These are phyloP conservation scores for Eupithecia dodoneata DNA, from an alignment of 2,888 invertebrate species.

Conservation along the genomic window DNA sequence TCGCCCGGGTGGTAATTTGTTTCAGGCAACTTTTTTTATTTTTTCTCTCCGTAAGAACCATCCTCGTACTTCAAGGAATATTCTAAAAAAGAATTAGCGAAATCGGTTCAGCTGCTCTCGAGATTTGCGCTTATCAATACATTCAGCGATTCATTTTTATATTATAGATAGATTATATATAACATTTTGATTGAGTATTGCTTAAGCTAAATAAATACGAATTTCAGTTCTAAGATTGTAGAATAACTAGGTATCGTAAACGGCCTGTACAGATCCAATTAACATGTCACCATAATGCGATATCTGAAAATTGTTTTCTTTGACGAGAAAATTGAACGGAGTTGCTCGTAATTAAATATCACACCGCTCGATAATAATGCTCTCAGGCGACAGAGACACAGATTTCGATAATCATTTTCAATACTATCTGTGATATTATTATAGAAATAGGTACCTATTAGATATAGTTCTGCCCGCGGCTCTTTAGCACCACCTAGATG, in stretches of 20 bases:
- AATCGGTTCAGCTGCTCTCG: no score
- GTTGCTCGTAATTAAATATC: conserved; percentile 40
- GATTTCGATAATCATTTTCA: neutral
- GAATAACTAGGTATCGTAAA: conserved; percentile 22
- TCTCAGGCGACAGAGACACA: conserved; percentile 43
- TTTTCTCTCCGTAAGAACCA: no score
- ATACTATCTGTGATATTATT: neutral
- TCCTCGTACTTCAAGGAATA: no score
- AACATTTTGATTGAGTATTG: neutral
- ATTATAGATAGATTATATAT: no score
- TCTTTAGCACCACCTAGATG: neutral
- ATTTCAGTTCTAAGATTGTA: neutral
- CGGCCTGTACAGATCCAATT: conserved; percentile 42
- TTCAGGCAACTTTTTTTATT: no score
- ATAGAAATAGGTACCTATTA: neutral
- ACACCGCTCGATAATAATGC: conserved; percentile 29
- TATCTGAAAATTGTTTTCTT: conserved; percentile 51
- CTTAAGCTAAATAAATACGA: neutral
- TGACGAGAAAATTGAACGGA: conserved; percentile 50
- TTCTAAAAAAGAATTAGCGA: no score
- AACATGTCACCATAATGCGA: conserved; percentile 48
- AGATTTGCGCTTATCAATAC: no score
- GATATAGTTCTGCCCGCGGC: neutral
- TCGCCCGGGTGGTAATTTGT: no score
- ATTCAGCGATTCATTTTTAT: no score